Evolutionary conservation across 1,140 invertebrate species (phyloP).

Genomic region (Latrodectus geometricus): DNA sequence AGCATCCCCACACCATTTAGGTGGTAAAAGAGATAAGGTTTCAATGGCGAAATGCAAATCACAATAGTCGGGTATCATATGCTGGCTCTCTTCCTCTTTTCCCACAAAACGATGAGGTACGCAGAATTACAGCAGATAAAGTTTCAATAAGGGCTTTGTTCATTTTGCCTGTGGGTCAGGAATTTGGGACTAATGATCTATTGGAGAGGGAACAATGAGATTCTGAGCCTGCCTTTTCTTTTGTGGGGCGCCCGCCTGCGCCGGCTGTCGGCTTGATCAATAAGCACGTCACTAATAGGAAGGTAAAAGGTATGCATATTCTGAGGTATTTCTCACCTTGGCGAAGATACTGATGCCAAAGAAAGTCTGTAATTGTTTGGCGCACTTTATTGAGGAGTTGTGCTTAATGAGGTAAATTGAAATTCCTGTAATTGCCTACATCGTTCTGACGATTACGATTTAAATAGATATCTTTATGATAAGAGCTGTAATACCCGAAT

Average conservation of each 20-base stretch:
- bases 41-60: constrained; percentile 20
- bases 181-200: constrained; percentile 57
- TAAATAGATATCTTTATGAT: neutral
- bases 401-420: too few species aligned
- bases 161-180: constrained; percentile 50
- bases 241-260: neutral
- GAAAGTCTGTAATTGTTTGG: too few species aligned
- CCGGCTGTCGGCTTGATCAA: neutral
- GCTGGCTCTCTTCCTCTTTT: neutral
- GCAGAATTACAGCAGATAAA: constrained; percentile 56
- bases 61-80: constrained; percentile 6
- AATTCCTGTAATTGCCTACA: too few species aligned
- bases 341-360: too few species aligned
- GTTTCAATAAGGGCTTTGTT: constrained; percentile 54
- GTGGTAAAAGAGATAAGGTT: constrained; percentile 18
- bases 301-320: neutral
- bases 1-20: constrained; percentile 12
- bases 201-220: constrained; percentile 44
- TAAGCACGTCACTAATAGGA: neutral
- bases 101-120: constrained; percentile 11
- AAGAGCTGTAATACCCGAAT: too few species aligned
- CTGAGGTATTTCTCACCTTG: constrained; percentile 8
- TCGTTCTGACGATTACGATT: neutral
- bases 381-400: too few species aligned
- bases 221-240: constrained; percentile 40